phyloP scores from a whole-genome alignment of 2,888 invertebrate species.

The Pterobdella sp. region DNA sequence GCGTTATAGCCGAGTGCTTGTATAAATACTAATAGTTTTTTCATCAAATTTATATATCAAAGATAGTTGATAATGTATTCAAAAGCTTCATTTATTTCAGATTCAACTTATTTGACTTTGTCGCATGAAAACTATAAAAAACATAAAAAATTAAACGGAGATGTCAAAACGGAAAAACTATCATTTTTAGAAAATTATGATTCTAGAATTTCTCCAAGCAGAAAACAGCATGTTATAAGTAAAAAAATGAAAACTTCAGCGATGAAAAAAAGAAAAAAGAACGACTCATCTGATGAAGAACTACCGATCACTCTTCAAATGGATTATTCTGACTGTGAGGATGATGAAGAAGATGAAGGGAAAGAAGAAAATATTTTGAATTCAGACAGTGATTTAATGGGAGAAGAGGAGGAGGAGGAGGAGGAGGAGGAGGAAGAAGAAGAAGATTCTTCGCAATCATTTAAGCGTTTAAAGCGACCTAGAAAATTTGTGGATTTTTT shows the following conservation, averaged over 20 bases:
- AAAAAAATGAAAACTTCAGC: slow-evolving; percentile 7
- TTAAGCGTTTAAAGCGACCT: not conserved
- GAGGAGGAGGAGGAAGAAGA: slow-evolving; percentile 10
- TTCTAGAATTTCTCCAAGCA: not conserved
- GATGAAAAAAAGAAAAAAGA: slow-evolving; percentile 8
- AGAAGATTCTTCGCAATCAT: not conserved
- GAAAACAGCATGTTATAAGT: slow-evolving; percentile 2
- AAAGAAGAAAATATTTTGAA: not conserved
- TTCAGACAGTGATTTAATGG: not conserved
- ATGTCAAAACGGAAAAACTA: not conserved
- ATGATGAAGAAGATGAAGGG: not conserved
- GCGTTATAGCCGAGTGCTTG: slow-evolving; percentile 10
- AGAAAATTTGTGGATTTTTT: slow-evolving; percentile 7
- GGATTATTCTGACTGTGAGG: slow-evolving; percentile 21
- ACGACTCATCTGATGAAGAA: not conserved
- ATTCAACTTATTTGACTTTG: not conserved
- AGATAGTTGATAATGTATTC: not conserved
- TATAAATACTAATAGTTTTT: not conserved
- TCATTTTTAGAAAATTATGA: not conserved
- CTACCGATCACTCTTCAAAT: slow-evolving; percentile 11
- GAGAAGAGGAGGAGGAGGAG: slow-evolving; percentile 5
- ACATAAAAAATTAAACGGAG: slow-evolving; percentile 8
- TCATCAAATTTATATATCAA: not conserved
- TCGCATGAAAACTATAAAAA: not conserved
- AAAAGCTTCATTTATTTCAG: not conserved